Base-by-base conservation (phyloP, 2,113 vertebrate genomes). In the Serinus canaria region DNA sequence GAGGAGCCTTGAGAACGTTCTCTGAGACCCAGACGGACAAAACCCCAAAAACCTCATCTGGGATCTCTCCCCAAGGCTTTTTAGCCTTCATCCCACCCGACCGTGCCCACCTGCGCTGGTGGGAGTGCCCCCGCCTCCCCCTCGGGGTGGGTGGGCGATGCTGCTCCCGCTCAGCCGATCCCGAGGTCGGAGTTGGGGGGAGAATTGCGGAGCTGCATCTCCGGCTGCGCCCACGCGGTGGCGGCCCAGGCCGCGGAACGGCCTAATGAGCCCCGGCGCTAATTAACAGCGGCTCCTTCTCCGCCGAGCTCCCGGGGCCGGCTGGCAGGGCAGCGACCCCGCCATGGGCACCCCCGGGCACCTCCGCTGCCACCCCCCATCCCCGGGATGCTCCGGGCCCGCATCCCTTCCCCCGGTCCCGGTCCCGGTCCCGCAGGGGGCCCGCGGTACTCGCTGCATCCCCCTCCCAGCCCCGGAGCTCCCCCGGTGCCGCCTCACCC, bases 31-130 rank as follows among this genome's bases (percentile, higher is more conserved):
- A 33, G 7, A 9, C 2, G 37, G 27, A 11, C 7, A 27, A 37
- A 5, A 3, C 41, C 0, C 25, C 46, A 6, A 2, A 5, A 22
- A 2, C 11, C 1, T 0, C 25, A 9, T 1, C 9, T 0, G 1
- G 2, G 2, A 0, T 14, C 5, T 24, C 13, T 0, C 18, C 46
- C 11, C 30, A 0, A 2, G n/a, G 31, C 1, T 10, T 67, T 86
- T 80, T 31, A 47, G 6, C 43, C 86, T 17, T 13, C 44, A 13
- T 27, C 63, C 46, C 52, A 2, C 3, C 11, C 41, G 15, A 0
- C n/a, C 19, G 0, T 0, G 2, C 2, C 28, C 62, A 7, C 28
- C 16, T 23, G 33, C 3, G 18, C 44, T 2, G 76, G 13, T 24
- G 8, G 3, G 16, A 5, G 6, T 2, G 23, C 18, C 41, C 41